These are phyloP conservation scores for Craseonycteris thonglongyai DNA, from an alignment of 2,113 vertebrate species.

Conservation along the genomic window DNA sequence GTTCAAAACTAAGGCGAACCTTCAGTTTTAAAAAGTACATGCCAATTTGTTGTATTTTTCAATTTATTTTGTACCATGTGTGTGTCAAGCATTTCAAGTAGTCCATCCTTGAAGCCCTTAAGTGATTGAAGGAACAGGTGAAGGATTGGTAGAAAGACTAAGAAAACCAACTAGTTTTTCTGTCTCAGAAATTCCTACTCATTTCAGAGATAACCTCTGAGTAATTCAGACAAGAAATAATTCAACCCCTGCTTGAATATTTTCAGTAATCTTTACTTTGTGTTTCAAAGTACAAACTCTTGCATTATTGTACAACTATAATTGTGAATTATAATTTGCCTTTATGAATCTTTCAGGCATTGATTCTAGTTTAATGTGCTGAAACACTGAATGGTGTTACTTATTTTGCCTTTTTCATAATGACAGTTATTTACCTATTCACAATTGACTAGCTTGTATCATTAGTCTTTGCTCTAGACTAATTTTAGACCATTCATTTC, in stretches of 20 bases:
- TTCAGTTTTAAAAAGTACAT: background rate
- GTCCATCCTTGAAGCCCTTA: background rate
- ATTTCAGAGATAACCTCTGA: background rate
- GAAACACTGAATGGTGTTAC: background rate
- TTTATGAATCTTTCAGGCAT: background rate
- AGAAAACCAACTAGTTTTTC: background rate
- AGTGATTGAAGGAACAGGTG: background rate
- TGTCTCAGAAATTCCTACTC: background rate
- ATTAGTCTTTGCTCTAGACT: background rate
- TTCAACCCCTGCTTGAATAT: background rate
- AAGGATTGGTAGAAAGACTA: background rate
- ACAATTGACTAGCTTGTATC: background rate
- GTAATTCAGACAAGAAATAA: background rate
- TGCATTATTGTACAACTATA: background rate
- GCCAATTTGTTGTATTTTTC: no score
- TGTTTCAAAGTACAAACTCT: background rate
- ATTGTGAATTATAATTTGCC: slow-evolving; percentile 1
- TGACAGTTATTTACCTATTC: background rate
- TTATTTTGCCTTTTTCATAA: background rate
- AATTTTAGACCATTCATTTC: background rate
- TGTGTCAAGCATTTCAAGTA: background rate
- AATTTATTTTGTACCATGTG: background rate
- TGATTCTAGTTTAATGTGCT: background rate
- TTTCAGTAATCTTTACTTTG: background rate
- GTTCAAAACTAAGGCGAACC: background rate